Evolutionary conservation across 2,113 vertebrate genomes (phyloP).

Genomic region (Pollimyrus isidori): DNA sequence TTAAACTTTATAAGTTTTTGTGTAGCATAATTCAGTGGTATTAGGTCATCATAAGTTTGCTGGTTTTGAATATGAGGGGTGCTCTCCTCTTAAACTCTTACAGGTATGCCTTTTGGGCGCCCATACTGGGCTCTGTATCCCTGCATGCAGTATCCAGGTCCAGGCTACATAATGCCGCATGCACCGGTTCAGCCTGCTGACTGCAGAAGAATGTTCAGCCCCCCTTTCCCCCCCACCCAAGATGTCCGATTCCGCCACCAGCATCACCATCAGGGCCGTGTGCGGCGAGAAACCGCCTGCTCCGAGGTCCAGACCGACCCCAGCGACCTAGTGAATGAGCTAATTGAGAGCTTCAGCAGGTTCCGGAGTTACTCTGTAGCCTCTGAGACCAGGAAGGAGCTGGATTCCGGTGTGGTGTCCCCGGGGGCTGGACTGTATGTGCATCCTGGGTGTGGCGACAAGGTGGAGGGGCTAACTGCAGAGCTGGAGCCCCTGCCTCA

Average conservation of each 20-base stretch:
- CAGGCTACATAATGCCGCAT: conserved; percentile 43
- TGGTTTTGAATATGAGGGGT: not conserved
- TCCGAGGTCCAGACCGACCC: conserved; percentile 46
- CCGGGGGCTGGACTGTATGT: conserved; percentile 22
- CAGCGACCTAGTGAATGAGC: conserved; percentile 31
- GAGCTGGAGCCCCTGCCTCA: conserved; percentile 2
- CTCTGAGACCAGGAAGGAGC: conserved; percentile 13
- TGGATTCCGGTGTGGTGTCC: conserved; percentile 20
- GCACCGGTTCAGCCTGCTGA: conserved; percentile 41
- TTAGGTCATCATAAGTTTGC: not conserved
- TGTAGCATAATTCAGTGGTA: not conserved
- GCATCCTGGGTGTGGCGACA: conserved; percentile 9
- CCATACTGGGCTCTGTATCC: conserved; percentile 41
- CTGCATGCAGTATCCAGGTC: conserved; percentile 45
- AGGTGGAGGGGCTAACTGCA: not conserved
- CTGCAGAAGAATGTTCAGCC: conserved; percentile 38
- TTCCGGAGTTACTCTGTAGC: conserved; percentile 22
- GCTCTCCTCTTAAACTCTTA: not conserved
- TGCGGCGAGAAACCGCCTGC: conserved; percentile 32
- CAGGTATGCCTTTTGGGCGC: conserved; percentile 34
- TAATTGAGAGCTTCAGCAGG: conserved; percentile 28
- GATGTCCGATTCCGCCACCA: conserved; percentile 36
- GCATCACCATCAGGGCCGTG: conserved; percentile 25
- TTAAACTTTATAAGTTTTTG: not conserved
- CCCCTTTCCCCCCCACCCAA: conserved; percentile 24